Conservation (phyloP, 2,113 vertebrate genomes). For the Echinops telfairi region DNA sequence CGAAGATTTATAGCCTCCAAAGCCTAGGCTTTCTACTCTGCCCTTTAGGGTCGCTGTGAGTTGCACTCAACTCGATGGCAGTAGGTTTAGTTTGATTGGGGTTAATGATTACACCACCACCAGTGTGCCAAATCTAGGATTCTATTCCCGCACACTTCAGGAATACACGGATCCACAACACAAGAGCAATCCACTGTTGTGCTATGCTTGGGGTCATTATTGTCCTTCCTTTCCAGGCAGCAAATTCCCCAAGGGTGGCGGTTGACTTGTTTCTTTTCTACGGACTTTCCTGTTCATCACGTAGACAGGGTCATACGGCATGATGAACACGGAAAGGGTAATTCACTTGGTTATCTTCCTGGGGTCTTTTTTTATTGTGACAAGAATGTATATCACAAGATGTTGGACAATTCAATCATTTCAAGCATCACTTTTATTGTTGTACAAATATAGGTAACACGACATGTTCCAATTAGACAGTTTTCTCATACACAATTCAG, state of each 20-base stretch:
- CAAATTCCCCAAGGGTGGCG: background rate
- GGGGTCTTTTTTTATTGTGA: background rate
- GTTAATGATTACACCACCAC: background rate
- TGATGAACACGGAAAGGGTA: background rate
- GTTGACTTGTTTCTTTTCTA: background rate
- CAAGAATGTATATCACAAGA: background rate
- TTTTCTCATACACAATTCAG: background rate
- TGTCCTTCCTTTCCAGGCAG: background rate
- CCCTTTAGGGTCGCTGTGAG: no score
- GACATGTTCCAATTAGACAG: background rate
- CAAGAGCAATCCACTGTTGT: background rate
- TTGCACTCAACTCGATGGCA: no score
- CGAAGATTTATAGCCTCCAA: no score
- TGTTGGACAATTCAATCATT: background rate
- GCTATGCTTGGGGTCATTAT: background rate
- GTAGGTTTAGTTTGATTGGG: no score
- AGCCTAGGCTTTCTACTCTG: no score
- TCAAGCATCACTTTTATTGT: background rate
- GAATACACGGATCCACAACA: constrained; percentile 16
- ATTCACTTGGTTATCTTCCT: background rate
- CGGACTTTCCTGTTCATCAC: background rate
- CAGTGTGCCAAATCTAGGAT: background rate
- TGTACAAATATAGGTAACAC: background rate
- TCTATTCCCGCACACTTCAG: constrained; percentile 15
- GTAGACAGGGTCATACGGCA: background rate